phyloP scores from a whole-genome alignment of 1,140 invertebrate genomes.

The Ladona fulva region DNA sequence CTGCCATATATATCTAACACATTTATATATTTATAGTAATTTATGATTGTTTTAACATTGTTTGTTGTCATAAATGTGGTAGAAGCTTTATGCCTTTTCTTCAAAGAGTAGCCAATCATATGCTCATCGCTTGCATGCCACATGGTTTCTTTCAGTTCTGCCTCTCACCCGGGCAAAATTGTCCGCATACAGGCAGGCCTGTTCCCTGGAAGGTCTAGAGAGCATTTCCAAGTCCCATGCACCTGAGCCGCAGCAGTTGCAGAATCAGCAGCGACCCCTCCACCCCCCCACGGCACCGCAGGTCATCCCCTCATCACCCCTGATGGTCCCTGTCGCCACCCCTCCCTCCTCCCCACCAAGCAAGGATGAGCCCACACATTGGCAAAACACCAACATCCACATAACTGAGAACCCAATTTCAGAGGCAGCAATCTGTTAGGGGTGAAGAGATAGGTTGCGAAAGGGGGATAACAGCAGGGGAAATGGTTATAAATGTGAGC shows the following conservation, averaged over 20 bases:
- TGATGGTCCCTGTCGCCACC: background rate
- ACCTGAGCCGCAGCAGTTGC: background rate
- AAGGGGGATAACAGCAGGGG: background rate
- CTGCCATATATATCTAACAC: background rate
- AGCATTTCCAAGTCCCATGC: background rate
- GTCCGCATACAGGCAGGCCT: constrained; percentile 46
- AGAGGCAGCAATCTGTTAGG: constrained; percentile 61
- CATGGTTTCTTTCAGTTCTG: constrained; percentile 47
- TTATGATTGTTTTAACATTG: constrained; percentile 7
- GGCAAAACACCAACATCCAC: constrained; percentile 48
- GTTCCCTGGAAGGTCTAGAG: constrained; percentile 42
- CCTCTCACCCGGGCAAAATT: constrained; percentile 60
- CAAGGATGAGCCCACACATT: background rate
- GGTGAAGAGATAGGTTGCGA: constrained; percentile 19
- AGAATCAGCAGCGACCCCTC: constrained; percentile 39
- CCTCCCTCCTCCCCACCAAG: background rate
- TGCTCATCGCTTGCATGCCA: background rate
- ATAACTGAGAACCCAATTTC: constrained; percentile 72
- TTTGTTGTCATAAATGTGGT: constrained; percentile 12
- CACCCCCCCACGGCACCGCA: constrained; percentile 29
- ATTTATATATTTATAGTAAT: constrained; percentile 11
- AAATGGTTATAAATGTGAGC: background rate
- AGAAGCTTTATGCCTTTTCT: constrained; percentile 11
- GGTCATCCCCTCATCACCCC: background rate
- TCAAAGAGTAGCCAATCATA: background rate